phyloP scores from a whole-genome alignment of 2,797 vertebrate genomes.

The Silurus aristotelis region DNA sequence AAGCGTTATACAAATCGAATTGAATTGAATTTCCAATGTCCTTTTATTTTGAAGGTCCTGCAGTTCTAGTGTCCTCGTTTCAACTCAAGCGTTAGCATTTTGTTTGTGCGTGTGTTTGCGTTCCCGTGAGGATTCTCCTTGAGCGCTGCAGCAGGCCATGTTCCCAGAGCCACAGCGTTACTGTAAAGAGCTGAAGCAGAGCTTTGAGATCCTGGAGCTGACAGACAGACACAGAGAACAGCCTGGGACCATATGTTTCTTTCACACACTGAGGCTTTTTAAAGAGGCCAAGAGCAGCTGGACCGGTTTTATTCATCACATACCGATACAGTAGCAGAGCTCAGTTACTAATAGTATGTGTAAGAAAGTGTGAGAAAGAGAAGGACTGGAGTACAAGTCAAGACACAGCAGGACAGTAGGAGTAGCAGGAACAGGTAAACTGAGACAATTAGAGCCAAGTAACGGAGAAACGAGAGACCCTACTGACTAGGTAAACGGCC shows the following conservation, averaged over 20 bases:
- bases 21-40: not conserved
- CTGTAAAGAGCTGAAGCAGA: slow-evolving; percentile 30
- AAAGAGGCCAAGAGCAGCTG: slow-evolving; percentile 6
- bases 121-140: slow-evolving; percentile 48
- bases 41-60: slow-evolving; percentile 23
- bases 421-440: not conserved
- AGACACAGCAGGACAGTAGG: not conserved
- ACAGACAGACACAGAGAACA: slow-evolving; percentile 33
- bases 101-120: slow-evolving; percentile 4
- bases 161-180: slow-evolving; percentile 33
- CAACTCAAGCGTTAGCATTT: slow-evolving; percentile 48
- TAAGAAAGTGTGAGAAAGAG: slow-evolving; percentile 3
- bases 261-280: slow-evolving; percentile 31
- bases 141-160: slow-evolving; percentile 40
- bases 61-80: slow-evolving; percentile 43
- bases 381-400: slow-evolving; percentile 5
- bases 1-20: too few relatives aligned
- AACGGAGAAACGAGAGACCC: not conserved
- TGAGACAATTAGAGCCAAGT: not conserved
- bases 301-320: not conserved
- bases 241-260: slow-evolving; percentile 22
- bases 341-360: not conserved
- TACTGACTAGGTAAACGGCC: slow-evolving; percentile 9
- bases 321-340: slow-evolving; percentile 18
- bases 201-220: slow-evolving; percentile 34